Conservation (phyloP, 2,888 invertebrate species). For the Nemurella pictetii region DNA sequence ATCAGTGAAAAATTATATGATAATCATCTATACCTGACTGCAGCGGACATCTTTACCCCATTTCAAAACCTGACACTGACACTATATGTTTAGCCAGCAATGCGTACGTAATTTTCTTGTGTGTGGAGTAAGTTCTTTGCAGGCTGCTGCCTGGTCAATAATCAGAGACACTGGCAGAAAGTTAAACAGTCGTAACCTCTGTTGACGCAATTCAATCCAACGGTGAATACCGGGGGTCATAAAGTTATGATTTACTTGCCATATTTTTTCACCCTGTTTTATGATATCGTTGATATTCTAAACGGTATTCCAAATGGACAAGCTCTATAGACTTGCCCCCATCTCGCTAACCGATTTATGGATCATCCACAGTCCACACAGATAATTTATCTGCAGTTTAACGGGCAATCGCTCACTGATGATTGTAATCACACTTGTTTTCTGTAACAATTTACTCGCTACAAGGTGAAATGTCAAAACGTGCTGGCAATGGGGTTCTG, state of each 20-base stretch:
- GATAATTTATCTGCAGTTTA: not conserved
- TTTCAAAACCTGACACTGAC: too few relatives aligned
- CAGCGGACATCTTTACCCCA: too few relatives aligned
- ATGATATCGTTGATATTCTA: not conserved
- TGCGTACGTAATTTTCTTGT: too few relatives aligned
- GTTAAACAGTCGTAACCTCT: too few relatives aligned
- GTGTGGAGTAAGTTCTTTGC: too few relatives aligned
- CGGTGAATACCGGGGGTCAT: not conserved
- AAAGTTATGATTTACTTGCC: not conserved
- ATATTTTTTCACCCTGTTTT: not conserved
- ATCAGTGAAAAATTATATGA: too few relatives aligned
- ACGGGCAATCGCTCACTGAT: not conserved
- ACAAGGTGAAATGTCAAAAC: not conserved
- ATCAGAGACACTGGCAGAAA: too few relatives aligned
- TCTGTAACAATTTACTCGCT: too few relatives aligned
- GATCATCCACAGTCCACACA: not conserved
- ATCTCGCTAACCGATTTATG: not conserved
- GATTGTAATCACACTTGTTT: not conserved
- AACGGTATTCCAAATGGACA: not conserved
- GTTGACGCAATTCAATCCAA: too few relatives aligned
- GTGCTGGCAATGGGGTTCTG: not conserved
- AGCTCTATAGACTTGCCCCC: not conserved
- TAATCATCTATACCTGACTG: too few relatives aligned
- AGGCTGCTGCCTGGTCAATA: too few relatives aligned
- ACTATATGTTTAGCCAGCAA: too few relatives aligned